These are phyloP conservation scores for Protophormia terraenovae DNA, from an alignment of 2,888 invertebrate species.

Conservation along the genomic window DNA sequence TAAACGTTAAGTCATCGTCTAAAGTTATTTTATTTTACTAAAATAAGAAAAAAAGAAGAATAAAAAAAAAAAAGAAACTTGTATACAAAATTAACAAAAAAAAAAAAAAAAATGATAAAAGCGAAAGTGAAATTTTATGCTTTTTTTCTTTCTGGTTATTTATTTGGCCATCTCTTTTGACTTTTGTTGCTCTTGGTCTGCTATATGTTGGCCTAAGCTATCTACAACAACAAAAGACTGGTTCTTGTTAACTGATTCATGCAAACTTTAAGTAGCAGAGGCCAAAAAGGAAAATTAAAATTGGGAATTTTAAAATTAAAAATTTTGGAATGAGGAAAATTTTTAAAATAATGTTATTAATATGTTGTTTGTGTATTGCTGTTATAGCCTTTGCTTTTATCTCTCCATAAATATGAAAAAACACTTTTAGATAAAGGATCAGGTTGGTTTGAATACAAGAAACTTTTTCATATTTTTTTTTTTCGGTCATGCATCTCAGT, in stretches of 20 bases:
- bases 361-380: too few relatives aligned
- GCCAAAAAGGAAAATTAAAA: not conserved
- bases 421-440: too few relatives aligned
- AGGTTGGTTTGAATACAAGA: too few relatives aligned
- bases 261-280: not conserved
- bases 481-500: too few relatives aligned
- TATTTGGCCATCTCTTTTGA: slow-evolving; percentile 28
- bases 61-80: slow-evolving; percentile 68
- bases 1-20: slow-evolving; percentile 68
- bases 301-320: not conserved
- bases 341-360: not conserved
- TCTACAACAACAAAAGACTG: too few relatives aligned
- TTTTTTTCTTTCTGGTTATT: slow-evolving; percentile 1
- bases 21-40: slow-evolving; percentile 8
- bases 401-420: too few relatives aligned
- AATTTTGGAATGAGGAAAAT: not conserved
- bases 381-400: too few relatives aligned
- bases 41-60: slow-evolving; percentile 75
- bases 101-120: slow-evolving; percentile 74
- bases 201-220: too few relatives aligned
- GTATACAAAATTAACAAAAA: slow-evolving; percentile 55
- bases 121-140: slow-evolving; percentile 81
- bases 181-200: not conserved
- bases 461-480: too few relatives aligned
- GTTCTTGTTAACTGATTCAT: slow-evolving; percentile 47